These are phyloP conservation scores for Mastomys natalensis DNA, from an alignment of 2,113 vertebrate genomes.

Conservation along the genomic window DNA sequence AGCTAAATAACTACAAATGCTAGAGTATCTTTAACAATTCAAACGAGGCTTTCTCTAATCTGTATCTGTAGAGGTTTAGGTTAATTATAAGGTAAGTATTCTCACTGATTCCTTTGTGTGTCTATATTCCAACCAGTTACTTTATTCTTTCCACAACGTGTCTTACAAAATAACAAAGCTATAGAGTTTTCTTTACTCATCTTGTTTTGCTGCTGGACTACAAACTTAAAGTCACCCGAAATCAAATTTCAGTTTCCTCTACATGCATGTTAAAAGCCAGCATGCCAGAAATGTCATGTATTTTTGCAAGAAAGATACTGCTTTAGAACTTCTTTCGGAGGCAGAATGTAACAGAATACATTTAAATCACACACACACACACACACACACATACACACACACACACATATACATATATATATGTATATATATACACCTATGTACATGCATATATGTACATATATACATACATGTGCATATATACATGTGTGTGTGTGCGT, in stretches of 20 bases:
- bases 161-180: neutral
- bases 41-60: neutral
- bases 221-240: neutral
- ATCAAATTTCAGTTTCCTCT: neutral
- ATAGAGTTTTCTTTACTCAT: neutral
- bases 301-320: neutral
- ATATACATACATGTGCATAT: too few species aligned
- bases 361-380: neutral
- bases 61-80: neutral
- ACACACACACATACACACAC: too few species aligned
- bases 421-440: too few species aligned
- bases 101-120: neutral
- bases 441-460: too few species aligned
- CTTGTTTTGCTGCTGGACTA: neutral
- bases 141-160: neutral
- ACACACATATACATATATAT: too few species aligned
- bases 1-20: neutral
- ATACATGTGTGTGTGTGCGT: too few species aligned
- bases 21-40: neutral
- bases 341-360: neutral
- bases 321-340: neutral
- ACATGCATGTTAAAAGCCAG: neutral
- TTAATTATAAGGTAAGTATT: neutral
- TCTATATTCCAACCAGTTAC: neutral
- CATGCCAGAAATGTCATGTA: neutral